Evolutionary conservation across 2,113 vertebrate genomes (phyloP).

Genomic region (Oryzias celebensis): DNA sequence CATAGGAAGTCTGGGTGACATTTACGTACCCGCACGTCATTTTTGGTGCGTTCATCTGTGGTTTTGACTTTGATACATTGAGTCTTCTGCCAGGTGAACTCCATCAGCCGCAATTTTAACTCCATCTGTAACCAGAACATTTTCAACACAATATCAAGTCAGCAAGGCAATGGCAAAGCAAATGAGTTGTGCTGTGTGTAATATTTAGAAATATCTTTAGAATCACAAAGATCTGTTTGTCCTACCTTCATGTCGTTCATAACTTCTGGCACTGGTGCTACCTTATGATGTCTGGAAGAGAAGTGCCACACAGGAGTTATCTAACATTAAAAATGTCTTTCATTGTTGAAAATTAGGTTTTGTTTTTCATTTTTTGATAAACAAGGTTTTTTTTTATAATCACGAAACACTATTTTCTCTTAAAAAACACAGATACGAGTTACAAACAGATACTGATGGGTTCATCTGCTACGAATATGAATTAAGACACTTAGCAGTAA

Average conservation of each 20-base stretch:
- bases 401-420: too few relatives aligned
- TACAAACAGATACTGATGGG: too few relatives aligned
- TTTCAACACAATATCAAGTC: not conserved
- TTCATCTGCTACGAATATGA: too few relatives aligned
- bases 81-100: constrained; percentile 77
- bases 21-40: constrained; percentile 66
- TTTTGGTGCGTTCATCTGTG: constrained; percentile 69
- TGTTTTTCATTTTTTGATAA: too few relatives aligned
- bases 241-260: constrained; percentile 78
- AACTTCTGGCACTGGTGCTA: constrained; percentile 76
- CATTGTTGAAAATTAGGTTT: too few relatives aligned
- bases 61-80: constrained; percentile 65
- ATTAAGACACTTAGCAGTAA: too few relatives aligned
- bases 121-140: constrained; percentile 59
- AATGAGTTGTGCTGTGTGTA: not conserved
- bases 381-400: too few relatives aligned
- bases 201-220: too few relatives aligned
- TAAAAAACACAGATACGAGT: too few relatives aligned
- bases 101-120: constrained; percentile 69
- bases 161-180: not conserved
- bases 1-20: rapidly evolving
- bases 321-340: too few relatives aligned
- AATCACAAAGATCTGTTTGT: too few relatives aligned
- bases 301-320: not conserved
- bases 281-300: constrained; percentile 74